phyloP scores from a whole-genome alignment of 1,140 invertebrate species.

The Cydia strobilella region DNA sequence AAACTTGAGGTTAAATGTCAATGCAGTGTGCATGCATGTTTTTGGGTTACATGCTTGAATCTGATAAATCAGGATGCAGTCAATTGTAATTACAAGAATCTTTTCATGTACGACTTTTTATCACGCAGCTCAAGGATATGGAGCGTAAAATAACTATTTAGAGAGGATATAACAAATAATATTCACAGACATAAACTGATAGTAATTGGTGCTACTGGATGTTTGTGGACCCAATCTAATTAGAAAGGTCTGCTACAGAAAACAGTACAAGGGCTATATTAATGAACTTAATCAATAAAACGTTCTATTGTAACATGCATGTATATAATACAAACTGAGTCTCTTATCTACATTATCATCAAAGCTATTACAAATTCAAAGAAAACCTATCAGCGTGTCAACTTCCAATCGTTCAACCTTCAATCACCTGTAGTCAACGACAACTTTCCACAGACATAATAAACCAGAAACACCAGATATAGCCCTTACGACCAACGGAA shows the following conservation, averaged over 20 bases:
- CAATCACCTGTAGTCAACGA: constrained; percentile 5
- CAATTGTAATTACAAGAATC: not conserved
- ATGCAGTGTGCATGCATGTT: not conserved
- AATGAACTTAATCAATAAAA: not conserved
- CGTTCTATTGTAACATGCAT: not conserved
- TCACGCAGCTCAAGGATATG: not conserved
- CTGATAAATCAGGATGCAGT: constrained; percentile 3
- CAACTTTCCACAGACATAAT: not conserved
- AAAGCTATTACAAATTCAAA: constrained; percentile 30
- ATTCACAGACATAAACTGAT: not conserved
- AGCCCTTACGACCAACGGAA: not conserved
- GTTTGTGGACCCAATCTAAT: not conserved
- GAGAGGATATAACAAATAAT: not conserved
- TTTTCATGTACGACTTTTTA: not conserved
- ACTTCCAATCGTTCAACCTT: constrained; percentile 6
- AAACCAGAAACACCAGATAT: not conserved
- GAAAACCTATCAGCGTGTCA: constrained; percentile 23
- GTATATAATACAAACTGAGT: not conserved
- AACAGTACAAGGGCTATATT: not conserved
- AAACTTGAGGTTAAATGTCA: not conserved
- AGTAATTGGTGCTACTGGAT: not conserved
- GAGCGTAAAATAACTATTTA: not conserved
- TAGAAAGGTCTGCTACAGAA: not conserved
- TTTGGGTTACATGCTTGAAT: not conserved
- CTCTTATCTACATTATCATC: constrained; percentile 10